Evolutionary conservation across 1,140 invertebrate genomes (phyloP).

Genomic region (Danaus plexippus): DNA sequence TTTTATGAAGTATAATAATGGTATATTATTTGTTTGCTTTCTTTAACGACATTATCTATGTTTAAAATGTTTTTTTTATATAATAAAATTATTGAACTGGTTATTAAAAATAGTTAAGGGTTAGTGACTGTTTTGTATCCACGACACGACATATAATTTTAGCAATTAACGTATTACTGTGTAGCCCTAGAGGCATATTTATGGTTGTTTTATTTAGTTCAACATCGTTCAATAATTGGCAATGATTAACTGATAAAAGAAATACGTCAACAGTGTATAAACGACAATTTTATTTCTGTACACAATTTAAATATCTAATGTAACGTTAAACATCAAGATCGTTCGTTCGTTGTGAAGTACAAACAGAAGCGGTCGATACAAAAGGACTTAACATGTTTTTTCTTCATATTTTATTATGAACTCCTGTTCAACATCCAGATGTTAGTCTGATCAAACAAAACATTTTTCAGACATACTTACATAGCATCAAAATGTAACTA

Average conservation of each 20-base stretch:
- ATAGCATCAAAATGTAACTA: conserved; percentile 60
- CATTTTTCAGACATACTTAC: conserved; percentile 65
- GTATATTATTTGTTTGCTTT: no score
- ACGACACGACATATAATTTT: conserved; percentile 33
- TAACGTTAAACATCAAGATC: conserved; percentile 48
- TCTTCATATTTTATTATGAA: conserved; percentile 71
- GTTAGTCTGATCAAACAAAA: conserved; percentile 70
- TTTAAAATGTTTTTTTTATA: neutral
- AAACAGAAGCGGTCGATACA: conserved; percentile 64
- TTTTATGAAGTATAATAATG: no score
- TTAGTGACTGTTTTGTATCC: conserved; percentile 34
- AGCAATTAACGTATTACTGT: conserved; percentile 37
- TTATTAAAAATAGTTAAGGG: conserved; percentile 43
- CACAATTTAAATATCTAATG: conserved; percentile 6
- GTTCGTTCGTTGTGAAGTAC: conserved; percentile 29
- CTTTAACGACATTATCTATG: no score
- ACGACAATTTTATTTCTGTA: conserved; percentile 26
- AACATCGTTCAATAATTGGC: conserved; percentile 36
- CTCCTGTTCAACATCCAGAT: conserved; percentile 70
- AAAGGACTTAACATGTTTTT: conserved; percentile 71
- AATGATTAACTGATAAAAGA: conserved; percentile 37
- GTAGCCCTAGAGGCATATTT: conserved; percentile 25
- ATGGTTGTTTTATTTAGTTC: conserved; percentile 31
- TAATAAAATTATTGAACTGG: conserved; percentile 27
- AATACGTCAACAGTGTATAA: conserved; percentile 30